These are phyloP conservation scores for Excalfactoria chinensis DNA, from an alignment of 2,113 vertebrate genomes.

Conservation along the genomic window DNA sequence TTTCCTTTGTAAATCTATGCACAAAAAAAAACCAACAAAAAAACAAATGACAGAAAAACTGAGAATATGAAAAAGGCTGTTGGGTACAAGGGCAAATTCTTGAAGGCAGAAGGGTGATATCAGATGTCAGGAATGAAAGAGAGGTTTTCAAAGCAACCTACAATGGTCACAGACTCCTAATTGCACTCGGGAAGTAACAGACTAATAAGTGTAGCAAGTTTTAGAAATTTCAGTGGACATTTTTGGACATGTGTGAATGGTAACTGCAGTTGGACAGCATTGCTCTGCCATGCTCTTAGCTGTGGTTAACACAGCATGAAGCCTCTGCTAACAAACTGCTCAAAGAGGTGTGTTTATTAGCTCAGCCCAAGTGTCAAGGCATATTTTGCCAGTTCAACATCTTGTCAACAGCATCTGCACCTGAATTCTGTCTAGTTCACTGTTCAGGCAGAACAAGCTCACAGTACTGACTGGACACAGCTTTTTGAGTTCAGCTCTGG, in stretches of 20 bases:
- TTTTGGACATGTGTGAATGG: neutral
- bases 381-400: neutral
- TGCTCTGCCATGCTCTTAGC: neutral
- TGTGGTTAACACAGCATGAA: neutral
- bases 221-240: neutral
- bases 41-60: neutral
- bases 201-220: neutral
- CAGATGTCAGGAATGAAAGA: neutral
- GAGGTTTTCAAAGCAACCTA: neutral
- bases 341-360: neutral
- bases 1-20: neutral
- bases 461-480: neutral
- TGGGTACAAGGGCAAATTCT: neutral
- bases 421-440: neutral
- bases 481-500: neutral
- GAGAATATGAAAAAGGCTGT: neutral
- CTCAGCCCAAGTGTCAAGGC: neutral
- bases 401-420: neutral
- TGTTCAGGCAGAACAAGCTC: neutral
- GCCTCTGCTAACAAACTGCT: neutral
- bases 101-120: neutral
- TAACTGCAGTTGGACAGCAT: neutral
- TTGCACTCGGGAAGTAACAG: neutral
- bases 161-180: neutral
- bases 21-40: neutral